Evolutionary conservation across 2,888 invertebrate species (phyloP), one percentile per base, ranked within the genome.

Genomic region (Odontocolon sp.): DNA sequence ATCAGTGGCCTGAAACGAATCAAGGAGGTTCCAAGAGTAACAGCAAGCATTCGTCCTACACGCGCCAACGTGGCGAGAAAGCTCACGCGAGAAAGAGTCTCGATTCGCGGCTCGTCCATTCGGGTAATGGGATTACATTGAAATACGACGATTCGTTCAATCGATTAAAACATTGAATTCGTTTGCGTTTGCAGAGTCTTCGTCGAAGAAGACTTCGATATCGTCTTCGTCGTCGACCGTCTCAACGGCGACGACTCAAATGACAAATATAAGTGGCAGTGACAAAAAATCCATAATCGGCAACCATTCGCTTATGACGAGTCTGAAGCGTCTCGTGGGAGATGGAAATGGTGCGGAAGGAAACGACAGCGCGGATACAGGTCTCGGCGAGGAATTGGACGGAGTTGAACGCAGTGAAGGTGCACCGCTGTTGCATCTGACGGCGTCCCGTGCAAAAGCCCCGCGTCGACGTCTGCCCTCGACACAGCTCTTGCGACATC

Each of bases 381-480:
- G 81, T 2, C 81, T 88, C 21, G 89, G 87, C 16, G 89, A 90
- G 69, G 92, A 92, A 76, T 88, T 92, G 75, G 92, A 92, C 81
- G 89, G 90, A 33, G 90, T 92, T 4, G 91, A 91, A 77, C 84
- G 92, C 63, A 89, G 87, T 26, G 90, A 90, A 71, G 90, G 90
- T 31, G 90, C 90, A 50, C 91, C 91, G 82, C 86, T 92, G 45
- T 91, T 90, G 42, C 92, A 92, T 81, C 88, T 91, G 28, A 92
- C 92, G 42, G 92, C 92, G 16, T 90, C 90, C 14, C 88, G 94
- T 81, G 94, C 93, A 9, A 94, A 93, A 90, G 94, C 94, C 77
- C 94, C 95, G 33, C 91, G 94, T 74, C 91, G 94, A 83, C 91
- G 95, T 84, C 93, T 93, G n/a, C 95, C 95, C 1, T 93, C 94